Evolutionary conservation across 2,797 vertebrate species (phyloP).

Genomic region (Smutsia gigantea): DNA sequence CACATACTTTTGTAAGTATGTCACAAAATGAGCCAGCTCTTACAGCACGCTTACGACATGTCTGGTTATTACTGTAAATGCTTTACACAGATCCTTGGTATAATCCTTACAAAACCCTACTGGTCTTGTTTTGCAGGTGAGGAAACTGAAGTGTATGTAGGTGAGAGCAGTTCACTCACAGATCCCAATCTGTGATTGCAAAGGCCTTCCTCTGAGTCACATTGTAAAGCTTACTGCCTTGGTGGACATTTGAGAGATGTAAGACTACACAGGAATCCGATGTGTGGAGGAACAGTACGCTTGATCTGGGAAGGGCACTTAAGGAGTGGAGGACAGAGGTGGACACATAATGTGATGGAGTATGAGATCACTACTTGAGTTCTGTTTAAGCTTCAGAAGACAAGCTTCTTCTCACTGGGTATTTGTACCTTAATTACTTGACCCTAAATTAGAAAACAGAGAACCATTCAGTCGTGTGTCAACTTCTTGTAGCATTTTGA

Average conservation of each 20-base stretch:
- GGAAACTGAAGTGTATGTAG: not conserved
- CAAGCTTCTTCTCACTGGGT: not conserved
- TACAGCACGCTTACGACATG: not conserved
- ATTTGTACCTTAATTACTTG: not conserved
- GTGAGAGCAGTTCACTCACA: not conserved
- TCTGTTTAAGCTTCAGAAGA: not conserved
- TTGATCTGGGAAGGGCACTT: not conserved
- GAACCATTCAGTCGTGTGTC: not conserved
- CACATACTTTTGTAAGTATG: not conserved
- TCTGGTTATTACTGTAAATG: not conserved
- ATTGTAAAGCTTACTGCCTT: not conserved
- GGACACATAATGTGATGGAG: not conserved
- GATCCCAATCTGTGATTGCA: not conserved
- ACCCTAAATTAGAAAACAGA: not conserved
- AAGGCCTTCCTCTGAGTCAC: not conserved
- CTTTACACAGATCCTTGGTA: not conserved
- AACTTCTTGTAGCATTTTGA: not conserved
- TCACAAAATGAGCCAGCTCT: slow-evolving; percentile 13
- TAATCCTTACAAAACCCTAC: not conserved
- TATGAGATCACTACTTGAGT: not conserved
- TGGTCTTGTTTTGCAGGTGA: not conserved
- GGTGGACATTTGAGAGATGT: not conserved
- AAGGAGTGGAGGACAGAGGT: not conserved
- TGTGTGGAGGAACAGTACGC: not conserved
- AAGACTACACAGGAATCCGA: not conserved